phyloP scores from a whole-genome alignment of 92 coral and sea anemone genomes.

The Zoanthus solanderi region DNA sequence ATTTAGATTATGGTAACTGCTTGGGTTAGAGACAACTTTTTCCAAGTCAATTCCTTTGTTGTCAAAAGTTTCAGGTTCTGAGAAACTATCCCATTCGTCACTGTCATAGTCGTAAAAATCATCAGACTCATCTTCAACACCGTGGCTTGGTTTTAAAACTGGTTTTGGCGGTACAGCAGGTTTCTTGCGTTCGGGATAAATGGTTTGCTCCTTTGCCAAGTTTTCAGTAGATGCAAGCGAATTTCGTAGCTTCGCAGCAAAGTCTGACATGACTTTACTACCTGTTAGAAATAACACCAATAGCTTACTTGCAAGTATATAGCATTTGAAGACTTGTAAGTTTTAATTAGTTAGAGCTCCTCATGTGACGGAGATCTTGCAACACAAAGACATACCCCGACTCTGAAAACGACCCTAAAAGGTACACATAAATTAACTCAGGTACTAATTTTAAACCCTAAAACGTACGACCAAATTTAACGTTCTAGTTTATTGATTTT shows the following conservation, averaged over 20 bases:
- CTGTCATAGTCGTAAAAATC: conserved; percentile 19
- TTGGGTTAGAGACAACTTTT: not conserved
- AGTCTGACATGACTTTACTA: conserved; percentile 1
- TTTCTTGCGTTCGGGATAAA: not conserved
- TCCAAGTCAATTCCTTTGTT: not conserved
- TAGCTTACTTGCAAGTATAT: not conserved
- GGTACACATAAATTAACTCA: too few relatives aligned
- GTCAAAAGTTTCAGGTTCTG: conserved; percentile 9
- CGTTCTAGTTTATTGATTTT: too few relatives aligned
- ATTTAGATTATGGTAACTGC: not conserved
- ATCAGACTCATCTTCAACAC: not conserved
- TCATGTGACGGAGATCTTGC: too few relatives aligned
- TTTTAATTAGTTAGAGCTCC: too few relatives aligned
- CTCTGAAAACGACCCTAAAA: too few relatives aligned
- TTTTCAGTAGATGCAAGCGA: conserved; percentile 11
- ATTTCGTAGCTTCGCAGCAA: conserved; percentile 23
- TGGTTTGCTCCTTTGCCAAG: not conserved
- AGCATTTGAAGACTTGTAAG: too few relatives aligned
- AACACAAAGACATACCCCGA: too few relatives aligned
- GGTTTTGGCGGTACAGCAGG: conserved; percentile 12
- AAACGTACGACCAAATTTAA: too few relatives aligned
- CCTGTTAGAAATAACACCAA: not conserved
- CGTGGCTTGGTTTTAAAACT: not conserved
- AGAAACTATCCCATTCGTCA: conserved; percentile 29
- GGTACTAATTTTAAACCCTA: too few relatives aligned